phyloP scores from a whole-genome alignment of 2,888 invertebrate genomes.

The Hirtodrosophila duncani region DNA sequence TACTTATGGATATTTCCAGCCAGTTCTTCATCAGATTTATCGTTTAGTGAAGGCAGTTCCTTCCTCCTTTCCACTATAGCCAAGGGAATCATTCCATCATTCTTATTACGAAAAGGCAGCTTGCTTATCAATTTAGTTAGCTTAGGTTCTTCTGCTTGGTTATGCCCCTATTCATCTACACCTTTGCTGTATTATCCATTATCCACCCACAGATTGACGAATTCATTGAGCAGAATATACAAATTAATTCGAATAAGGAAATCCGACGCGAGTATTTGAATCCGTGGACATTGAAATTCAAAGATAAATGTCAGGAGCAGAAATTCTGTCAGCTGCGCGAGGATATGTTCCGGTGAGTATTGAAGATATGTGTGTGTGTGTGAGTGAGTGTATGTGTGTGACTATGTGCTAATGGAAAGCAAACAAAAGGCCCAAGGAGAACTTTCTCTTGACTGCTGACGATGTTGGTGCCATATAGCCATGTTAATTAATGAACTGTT shows the following conservation, averaged over 20 bases:
- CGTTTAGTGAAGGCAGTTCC: too few relatives aligned
- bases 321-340: slow-evolving; percentile 93
- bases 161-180: too few relatives aligned
- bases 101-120: too few relatives aligned
- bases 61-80: too few relatives aligned
- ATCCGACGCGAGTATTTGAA: slow-evolving; percentile 93
- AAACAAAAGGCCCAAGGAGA: slow-evolving; percentile 16
- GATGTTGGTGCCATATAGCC: background rate
- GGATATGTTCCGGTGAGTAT: slow-evolving; percentile 88
- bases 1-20: too few relatives aligned
- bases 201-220: slow-evolving; percentile 83
- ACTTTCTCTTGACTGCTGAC: background rate
- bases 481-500: slow-evolving; percentile 57
- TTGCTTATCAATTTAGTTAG: too few relatives aligned
- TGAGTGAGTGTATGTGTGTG: background rate
- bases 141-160: too few relatives aligned
- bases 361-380: too few relatives aligned
- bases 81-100: too few relatives aligned
- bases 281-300: slow-evolving; percentile 92
- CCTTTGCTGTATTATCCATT: too few relatives aligned
- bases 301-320: slow-evolving; percentile 87
- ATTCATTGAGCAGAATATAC: slow-evolving; percentile 90
- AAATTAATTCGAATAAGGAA: slow-evolving; percentile 92
- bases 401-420: slow-evolving; percentile 29
- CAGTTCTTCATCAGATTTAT: too few relatives aligned